Evolutionary conservation across 1,140 invertebrate genomes (phyloP).

Genomic region (Diachasmimorpha longicaudata): DNA sequence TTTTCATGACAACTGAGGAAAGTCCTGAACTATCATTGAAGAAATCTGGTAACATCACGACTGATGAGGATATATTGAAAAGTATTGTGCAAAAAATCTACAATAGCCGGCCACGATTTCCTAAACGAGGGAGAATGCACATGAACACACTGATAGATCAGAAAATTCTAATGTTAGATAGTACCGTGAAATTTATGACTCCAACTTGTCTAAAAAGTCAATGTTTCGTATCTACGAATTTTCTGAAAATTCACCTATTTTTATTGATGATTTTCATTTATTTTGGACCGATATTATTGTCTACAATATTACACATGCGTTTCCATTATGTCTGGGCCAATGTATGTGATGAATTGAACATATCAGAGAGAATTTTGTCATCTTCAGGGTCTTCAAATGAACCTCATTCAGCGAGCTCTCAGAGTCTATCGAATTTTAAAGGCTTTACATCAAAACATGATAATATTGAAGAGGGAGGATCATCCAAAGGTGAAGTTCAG

Average conservation of each 20-base stretch:
- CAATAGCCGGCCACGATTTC: background rate
- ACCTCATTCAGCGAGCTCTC: background rate
- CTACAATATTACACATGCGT: slow-evolving; percentile 34
- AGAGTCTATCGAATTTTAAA: background rate
- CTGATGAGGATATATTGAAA: slow-evolving; percentile 30
- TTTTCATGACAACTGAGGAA: background rate
- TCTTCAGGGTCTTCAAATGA: background rate
- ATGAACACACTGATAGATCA: background rate
- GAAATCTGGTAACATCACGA: background rate
- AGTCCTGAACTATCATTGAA: background rate
- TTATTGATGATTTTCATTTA: slow-evolving; percentile 40
- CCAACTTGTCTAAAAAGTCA: slow-evolving; percentile 22
- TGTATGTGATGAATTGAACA: slow-evolving; percentile 21
- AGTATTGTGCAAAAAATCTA: slow-evolving; percentile 38
- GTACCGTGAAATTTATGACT: background rate
- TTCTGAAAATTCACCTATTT: slow-evolving; percentile 41
- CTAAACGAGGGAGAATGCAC: background rate
- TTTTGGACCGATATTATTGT: slow-evolving; percentile 40
- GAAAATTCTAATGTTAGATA: no score
- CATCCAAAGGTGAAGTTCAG: background rate
- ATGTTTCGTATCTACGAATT: slow-evolving; percentile 39
- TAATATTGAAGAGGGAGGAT: background rate
- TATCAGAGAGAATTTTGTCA: background rate
- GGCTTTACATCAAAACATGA: no score
- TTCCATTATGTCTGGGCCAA: slow-evolving; percentile 23